These are phyloP conservation scores for Lithobates sylvaticus DNA, from an alignment of 2,797 vertebrate species.

Conservation along the genomic window DNA sequence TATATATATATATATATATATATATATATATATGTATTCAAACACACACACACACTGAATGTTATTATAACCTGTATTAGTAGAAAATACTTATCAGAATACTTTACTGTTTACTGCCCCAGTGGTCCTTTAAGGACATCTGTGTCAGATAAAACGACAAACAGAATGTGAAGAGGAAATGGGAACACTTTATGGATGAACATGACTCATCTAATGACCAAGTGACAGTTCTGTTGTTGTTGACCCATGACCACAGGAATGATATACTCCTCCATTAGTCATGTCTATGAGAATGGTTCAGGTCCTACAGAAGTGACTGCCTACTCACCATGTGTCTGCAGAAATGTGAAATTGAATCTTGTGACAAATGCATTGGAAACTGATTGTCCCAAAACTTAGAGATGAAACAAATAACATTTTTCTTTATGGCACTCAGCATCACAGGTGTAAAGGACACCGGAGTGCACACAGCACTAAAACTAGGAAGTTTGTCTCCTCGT, in stretches of 20 bases:
- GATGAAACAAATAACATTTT: neutral
- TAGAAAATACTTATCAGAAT: no score
- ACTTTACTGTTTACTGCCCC: no score
- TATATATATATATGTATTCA: no score
- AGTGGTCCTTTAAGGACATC: no score
- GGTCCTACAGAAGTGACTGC: neutral
- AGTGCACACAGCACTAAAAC: neutral
- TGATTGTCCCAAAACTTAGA: neutral
- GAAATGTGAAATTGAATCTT: neutral
- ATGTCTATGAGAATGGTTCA: neutral
- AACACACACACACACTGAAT: no score
- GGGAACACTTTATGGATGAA: neutral
- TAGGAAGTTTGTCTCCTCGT: no score
- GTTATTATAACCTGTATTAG: no score
- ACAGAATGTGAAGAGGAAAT: neutral
- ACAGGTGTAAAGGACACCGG: neutral
- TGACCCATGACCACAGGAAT: slow-evolving; percentile 3
- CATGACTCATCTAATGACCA: slow-evolving; percentile 4
- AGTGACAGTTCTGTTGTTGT: slow-evolving; percentile 5
- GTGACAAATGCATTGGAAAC: neutral
- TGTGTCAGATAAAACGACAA: neutral
- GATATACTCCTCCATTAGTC: neutral
- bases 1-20: no score
- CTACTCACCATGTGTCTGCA: slow-evolving; percentile 7
- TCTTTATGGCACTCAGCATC: neutral